Evolutionary conservation across 2,113 vertebrate genomes (phyloP), one percentile per base, ranked within the genome.

Genomic region (Corapipo altera): DNA sequence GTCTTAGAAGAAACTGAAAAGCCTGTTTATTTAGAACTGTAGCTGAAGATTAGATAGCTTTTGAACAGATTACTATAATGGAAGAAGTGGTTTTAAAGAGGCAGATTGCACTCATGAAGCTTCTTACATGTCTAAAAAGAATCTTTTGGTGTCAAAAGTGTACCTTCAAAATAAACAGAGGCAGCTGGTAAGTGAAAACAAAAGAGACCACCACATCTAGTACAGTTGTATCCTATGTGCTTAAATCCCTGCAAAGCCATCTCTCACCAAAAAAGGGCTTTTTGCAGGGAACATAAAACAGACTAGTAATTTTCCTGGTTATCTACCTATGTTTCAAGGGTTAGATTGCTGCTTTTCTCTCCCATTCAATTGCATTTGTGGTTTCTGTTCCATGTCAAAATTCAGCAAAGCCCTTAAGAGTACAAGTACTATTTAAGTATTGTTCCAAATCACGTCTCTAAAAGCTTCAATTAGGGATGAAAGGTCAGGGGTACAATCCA

Each of bases 391-490:
- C 54, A 66, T 15, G 3, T 30, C 32, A 85, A 86, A 80, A 93
- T 54, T 65, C 54, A 85, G 66, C n/a, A 92, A 64, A 76, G 26
- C 20, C 26, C 37, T 37, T 58, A 57, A 75, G 35, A 30, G 7
- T 39, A 90, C 28, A 58, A 93, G 30, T 49, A 28, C 33, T 80
- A 73, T 43, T 75, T 72, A 76, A 83, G 30, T 23, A 20, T 18
- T 91, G 33, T 39, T 65, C 51, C 43, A 4, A 93, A 95, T 83
- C 67, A 77, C 12, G 4, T 66, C 59, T 90, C 30, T 73, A 62
- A 93, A 86, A 88, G 79, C 83, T 89, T 73, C 43, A 93, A 77
- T 84, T 91, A 80, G 15, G 32, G 67, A 86, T 74, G n/a, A 86
- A 94, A 92, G 51, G 74, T 62, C 28, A 65, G n/a, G 48, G 49